Base-by-base conservation (phyloP, 2,888 invertebrate species). In the Cephus spinipes region DNA sequence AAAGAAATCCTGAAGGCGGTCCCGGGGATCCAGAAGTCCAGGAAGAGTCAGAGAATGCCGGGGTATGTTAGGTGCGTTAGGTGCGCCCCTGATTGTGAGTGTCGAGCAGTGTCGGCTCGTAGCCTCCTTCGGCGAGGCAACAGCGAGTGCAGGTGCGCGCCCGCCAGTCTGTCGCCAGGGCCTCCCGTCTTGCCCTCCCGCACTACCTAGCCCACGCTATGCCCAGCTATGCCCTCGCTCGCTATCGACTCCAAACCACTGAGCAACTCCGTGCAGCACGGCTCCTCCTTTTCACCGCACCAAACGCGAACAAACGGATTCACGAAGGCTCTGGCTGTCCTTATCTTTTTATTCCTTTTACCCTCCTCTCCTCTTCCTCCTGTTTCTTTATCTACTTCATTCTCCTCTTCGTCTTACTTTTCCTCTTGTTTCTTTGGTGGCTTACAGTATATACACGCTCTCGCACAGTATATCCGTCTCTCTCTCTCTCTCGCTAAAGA, bases 161-260 rank as follows among this genome's bases (percentile, higher is more conserved):
- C 90, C 90, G 90, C 90, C 90, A 90, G 90, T 90, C 90, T 89
- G 90, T 90, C 90, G 90, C 90, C 90, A 90, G 88, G 84, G 83
- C 83, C 86, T 83, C 83, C 82, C 84, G 83, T 83, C 81, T 82
- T 79, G 77, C 82, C 79, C 79, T 34, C 79, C 80, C 79, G 78
- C 79, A 80, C 83, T 81, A 79, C 80, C 68, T 40, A 74, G 35
- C 79, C 79, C 77, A 80, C 76, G 81, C 85, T 83, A 82, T 80
- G 82, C 79, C 83, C 83, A 83, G 81, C 79, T 55, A 55, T 76
- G 80, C 77, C 80, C 77, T 55, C 55, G 55, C 23, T 55, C 55
- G 55, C 55, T 55, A 55, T 55, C 55, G 55, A 55, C 55, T 55
- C 23, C 55, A 55, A 55, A 55, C 55, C 55, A 55, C 55, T 15